These are phyloP conservation scores for Charaxes varanes DNA, from an alignment of 1,140 invertebrate genomes.

Conservation along the genomic window DNA sequence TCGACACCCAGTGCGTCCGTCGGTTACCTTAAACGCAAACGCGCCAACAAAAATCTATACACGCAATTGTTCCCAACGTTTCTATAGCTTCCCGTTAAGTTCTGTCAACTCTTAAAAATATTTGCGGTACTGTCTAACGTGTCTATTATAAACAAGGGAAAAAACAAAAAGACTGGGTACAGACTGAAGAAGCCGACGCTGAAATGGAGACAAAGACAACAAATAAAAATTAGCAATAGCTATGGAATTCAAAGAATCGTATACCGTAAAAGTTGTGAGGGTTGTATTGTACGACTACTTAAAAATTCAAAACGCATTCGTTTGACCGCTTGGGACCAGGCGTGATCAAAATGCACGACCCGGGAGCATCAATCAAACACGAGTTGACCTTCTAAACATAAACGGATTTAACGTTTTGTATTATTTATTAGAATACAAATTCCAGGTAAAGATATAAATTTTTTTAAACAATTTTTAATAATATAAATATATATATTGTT, in stretches of 20 bases:
- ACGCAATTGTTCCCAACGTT: constrained; percentile 9
- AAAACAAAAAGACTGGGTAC: background rate
- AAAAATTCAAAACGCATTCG: constrained; percentile 20
- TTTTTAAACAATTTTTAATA: too few relatives aligned
- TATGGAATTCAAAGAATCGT: constrained; percentile 3
- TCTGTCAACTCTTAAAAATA: constrained; percentile 9
- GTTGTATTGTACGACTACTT: constrained; percentile 11
- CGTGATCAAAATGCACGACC: constrained; percentile 27
- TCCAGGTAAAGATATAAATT: too few relatives aligned
- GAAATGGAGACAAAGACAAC: background rate
- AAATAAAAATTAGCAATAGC: constrained; percentile 2
- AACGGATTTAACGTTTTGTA: constrained; percentile 7
- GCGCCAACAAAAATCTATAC: constrained; percentile 5
- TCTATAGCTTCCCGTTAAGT: constrained; percentile 5
- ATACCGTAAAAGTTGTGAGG: constrained; percentile 4
- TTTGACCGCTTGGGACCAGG: constrained; percentile 18
- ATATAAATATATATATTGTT: too few relatives aligned
- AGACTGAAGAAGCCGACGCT: constrained; percentile 5
- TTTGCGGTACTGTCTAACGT: constrained; percentile 6
- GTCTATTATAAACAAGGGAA: constrained; percentile 3
- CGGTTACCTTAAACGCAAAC: constrained; percentile 5
- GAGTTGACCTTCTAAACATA: constrained; percentile 13
- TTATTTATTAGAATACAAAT: constrained; percentile 8
- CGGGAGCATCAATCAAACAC: constrained; percentile 29
- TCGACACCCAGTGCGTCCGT: constrained; percentile 21